Evolutionary conservation across 2,888 invertebrate species (phyloP).

Genomic region (Anarsia innoxiella): DNA sequence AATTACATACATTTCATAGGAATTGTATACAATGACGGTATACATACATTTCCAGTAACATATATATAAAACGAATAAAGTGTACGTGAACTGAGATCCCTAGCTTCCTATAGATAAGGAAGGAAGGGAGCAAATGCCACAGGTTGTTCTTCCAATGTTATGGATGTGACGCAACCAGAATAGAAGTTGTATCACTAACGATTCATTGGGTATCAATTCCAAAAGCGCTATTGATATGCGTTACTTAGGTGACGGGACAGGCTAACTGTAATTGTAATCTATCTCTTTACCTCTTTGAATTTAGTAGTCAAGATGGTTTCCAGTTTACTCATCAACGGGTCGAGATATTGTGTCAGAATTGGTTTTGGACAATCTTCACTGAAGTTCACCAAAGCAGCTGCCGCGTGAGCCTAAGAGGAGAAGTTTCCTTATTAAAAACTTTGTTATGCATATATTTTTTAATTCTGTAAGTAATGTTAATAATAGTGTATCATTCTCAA

Average conservation of each 20-base stretch:
- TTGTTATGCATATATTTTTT: too few relatives aligned
- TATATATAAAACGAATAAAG: too few relatives aligned
- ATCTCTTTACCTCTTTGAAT: slow-evolving; percentile 89
- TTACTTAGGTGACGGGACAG: slow-evolving; percentile 4
- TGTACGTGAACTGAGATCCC: slow-evolving; percentile 67
- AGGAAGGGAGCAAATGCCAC: slow-evolving; percentile 64
- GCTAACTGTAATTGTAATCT: too few relatives aligned
- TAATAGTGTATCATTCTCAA: too few relatives aligned
- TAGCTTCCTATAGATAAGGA: slow-evolving; percentile 42
- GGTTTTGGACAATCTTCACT: slow-evolving; percentile 98
- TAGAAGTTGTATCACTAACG: slow-evolving; percentile 58
- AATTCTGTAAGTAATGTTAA: too few relatives aligned
- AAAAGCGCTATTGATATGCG: too few relatives aligned
- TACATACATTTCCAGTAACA: too few relatives aligned
- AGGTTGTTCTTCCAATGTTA: slow-evolving; percentile 66
- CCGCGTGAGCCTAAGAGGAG: slow-evolving; percentile 84
- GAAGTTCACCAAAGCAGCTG: slow-evolving; percentile 99
- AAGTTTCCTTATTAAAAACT: too few relatives aligned
- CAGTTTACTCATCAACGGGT: slow-evolving; percentile 92
- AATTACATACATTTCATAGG: too few relatives aligned
- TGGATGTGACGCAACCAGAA: slow-evolving; percentile 57
- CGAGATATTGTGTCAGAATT: slow-evolving; percentile 92
- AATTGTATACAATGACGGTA: too few relatives aligned
- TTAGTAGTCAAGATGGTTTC: slow-evolving; percentile 92
- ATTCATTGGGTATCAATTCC: slow-evolving; percentile 50